Evolutionary conservation across 2,797 vertebrate genomes (phyloP).

Genomic region (Danio aesculapii): DNA sequence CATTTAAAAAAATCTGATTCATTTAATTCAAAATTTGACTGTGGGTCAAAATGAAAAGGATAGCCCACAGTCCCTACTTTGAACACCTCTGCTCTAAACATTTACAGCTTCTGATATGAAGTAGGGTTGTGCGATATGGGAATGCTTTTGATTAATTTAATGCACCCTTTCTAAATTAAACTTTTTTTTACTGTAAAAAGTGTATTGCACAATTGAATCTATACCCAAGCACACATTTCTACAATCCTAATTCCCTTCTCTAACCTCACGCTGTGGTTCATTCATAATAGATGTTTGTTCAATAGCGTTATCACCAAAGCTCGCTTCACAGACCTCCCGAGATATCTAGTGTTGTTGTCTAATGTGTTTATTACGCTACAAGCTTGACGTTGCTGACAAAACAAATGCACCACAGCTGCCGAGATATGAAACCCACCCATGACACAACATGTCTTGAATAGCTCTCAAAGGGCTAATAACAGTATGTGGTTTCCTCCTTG

Average conservation of each 20-base stretch:
- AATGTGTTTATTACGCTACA: neutral
- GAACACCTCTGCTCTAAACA: no score
- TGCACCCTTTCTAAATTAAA: neutral
- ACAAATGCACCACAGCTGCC: slow-evolving; percentile 21
- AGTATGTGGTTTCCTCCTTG: slow-evolving; percentile 42
- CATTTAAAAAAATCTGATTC: no score
- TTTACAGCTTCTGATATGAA: no score
- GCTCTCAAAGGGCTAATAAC: slow-evolving; percentile 35
- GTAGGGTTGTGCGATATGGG: no score
- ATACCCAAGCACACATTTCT: neutral
- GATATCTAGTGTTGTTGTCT: neutral
- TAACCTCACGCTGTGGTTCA: neutral
- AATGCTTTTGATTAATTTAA: neutral
- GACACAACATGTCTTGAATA: slow-evolving; percentile 39
- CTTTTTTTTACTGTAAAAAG: neutral
- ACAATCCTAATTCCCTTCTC: neutral
- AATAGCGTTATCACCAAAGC: slow-evolving; percentile 33
- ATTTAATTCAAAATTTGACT: no score
- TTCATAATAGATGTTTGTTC: slow-evolving; percentile 27
- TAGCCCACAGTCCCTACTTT: no score
- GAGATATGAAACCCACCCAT: slow-evolving; percentile 3
- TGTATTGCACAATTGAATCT: neutral
- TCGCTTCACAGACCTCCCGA: slow-evolving; percentile 12
- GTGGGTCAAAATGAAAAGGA: no score
- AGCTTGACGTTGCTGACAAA: slow-evolving; percentile 44